phyloP scores from a whole-genome alignment of 2,888 invertebrate genomes.

The Eulithis testata region DNA sequence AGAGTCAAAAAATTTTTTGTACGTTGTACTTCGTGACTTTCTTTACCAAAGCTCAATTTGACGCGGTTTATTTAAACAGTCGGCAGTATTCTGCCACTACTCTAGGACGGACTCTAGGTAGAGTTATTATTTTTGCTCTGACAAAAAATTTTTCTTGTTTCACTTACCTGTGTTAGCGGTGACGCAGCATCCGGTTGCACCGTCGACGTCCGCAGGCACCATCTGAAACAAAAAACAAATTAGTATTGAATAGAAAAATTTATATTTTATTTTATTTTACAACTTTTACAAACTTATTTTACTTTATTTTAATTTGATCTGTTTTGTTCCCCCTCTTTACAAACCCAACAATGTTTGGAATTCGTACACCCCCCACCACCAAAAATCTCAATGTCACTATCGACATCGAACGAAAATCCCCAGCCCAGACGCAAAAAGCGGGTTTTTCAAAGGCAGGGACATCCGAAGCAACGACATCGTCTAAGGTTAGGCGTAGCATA shows the following conservation, averaged over 20 bases:
- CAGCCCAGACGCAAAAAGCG: neutral
- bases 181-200: neutral
- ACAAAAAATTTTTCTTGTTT: too few relatives aligned
- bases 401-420: neutral
- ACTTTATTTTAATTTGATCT: too few relatives aligned
- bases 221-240: neutral
- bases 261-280: neutral
- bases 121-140: too few relatives aligned
- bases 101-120: neutral
- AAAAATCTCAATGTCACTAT: neutral
- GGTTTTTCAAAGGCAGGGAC: too few relatives aligned
- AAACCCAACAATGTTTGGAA: neutral
- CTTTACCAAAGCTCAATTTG: too few relatives aligned
- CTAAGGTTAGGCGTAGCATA: too few relatives aligned
- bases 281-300: conserved; percentile 2
- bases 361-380: neutral
- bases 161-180: neutral
- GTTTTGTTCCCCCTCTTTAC: neutral
- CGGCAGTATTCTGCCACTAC: neutral
- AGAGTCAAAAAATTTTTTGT: too few relatives aligned
- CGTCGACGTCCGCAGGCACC: neutral
- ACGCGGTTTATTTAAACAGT: too few relatives aligned
- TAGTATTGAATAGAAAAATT: too few relatives aligned
- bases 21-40: too few relatives aligned
- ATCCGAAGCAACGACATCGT: too few relatives aligned